phyloP scores from a whole-genome alignment of 1,140 invertebrate species.

The Drosophila kikkawai region DNA sequence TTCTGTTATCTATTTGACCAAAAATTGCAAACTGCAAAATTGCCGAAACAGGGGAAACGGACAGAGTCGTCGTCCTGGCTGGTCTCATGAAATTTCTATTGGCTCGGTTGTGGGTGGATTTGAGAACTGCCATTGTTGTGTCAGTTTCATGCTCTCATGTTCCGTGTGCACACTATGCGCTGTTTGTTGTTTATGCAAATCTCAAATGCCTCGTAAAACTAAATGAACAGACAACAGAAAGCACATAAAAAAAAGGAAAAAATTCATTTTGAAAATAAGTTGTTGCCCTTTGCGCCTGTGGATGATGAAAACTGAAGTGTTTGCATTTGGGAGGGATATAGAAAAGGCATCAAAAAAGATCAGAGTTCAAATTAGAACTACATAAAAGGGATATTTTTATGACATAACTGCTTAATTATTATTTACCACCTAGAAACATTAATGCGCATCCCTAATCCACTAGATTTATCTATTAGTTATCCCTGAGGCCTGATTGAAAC shows the following conservation, averaged over 20 bases:
- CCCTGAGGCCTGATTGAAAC: too few species aligned
- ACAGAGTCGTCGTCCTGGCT: constrained; percentile 8
- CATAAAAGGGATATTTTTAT: constrained; percentile 4
- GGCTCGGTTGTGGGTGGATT: constrained; percentile 9
- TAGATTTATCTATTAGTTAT: not conserved
- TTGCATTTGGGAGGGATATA: constrained; percentile 14
- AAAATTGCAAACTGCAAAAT: constrained; percentile 56
- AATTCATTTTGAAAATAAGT: constrained; percentile 47
- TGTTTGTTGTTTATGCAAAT: constrained; percentile 57
- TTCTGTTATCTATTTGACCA: constrained; percentile 59
- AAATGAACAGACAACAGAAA: constrained; percentile 40
- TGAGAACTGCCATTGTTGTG: constrained; percentile 36
- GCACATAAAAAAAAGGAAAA: constrained; percentile 1
- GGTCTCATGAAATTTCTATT: constrained; percentile 51
- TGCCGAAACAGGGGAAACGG: constrained; percentile 7
- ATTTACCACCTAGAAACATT: not conserved
- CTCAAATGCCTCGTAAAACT: constrained; percentile 63
- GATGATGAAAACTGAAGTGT: constrained; percentile 33
- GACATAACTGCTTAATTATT: not conserved
- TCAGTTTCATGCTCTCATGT: constrained; percentile 36
- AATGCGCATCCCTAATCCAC: not conserved
- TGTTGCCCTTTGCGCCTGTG: constrained; percentile 20
- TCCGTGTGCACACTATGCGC: constrained; percentile 9
- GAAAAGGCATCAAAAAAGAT: not conserved
- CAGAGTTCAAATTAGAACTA: not conserved